Evolutionary conservation across 2,113 vertebrate species (phyloP), one percentile per base, ranked within the genome.

Genomic region (Uropsilus gracilis): DNA sequence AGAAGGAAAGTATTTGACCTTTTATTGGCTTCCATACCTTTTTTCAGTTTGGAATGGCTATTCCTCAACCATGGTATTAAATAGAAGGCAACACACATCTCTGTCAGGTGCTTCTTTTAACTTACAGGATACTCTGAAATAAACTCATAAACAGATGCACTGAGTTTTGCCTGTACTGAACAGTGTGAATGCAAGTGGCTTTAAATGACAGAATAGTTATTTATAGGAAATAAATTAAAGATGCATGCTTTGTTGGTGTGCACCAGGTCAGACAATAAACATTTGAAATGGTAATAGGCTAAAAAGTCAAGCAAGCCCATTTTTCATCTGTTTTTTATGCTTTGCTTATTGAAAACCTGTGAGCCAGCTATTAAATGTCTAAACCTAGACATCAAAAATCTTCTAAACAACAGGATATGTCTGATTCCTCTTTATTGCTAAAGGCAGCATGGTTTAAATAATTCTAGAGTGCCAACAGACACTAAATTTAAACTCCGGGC

Each of bases 221-320:
- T 97, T 94, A 81, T 61, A 82, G n/a, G 10, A 86, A 88, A 84
- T 57, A 78, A 17, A 84, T 80, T 42, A 95, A 95, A 91, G 30
- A 93, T 75, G 24, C 89, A 71, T 81, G 30, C 28, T 77, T 30
- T 37, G 10, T 34, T 84, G 61, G 24, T 57, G 83, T 66, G n/a
- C 53, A 46, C 17, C 5, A 1, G 69, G 73, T 86, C 94, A 90
- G 75, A 14, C 22, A 9, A 82, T 28, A 22, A 44, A 32, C 34
- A 83, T 96, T 92, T 95, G 69, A 92, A 92, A 94, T 92, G 50
- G 81, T 68, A 92, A 81, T 82, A 85, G 39, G 37, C 37, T 71
- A 82, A 90, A 81, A 91, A 73, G 57, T 42, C 61, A 86, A 86
- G 37, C 2, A 20, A 42, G n/a, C 30, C 57, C 17, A 8, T 8